phyloP scores from a whole-genome alignment of 2,797 vertebrate species.

The Setipinna tenuifilis region DNA sequence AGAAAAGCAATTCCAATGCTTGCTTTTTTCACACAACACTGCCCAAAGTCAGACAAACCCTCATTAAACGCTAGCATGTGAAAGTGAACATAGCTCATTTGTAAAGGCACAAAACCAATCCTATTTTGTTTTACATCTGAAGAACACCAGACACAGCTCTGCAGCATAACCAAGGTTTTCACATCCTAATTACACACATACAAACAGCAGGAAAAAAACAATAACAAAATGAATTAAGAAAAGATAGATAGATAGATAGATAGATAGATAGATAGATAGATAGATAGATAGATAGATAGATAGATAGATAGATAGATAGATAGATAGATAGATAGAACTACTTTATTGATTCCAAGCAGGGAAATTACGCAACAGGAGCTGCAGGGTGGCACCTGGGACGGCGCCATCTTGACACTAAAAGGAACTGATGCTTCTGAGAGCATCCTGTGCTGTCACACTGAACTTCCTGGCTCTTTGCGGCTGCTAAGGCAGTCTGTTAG shows the following conservation, averaged over 20 bases:
- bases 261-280: too few relatives aligned
- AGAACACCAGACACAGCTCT: neutral
- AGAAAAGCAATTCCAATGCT: neutral
- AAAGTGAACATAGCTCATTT: neutral
- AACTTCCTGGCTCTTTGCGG: neutral
- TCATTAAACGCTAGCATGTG: slow-evolving; percentile 4
- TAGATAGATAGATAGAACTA: too few relatives aligned
- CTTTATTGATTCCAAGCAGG: too few relatives aligned
- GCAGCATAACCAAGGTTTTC: neutral
- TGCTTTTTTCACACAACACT: neutral
- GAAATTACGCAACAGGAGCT: too few relatives aligned
- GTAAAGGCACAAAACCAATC: neutral
- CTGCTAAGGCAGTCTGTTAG: neutral
- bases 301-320: too few relatives aligned
- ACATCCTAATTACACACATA: neutral
- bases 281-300: too few relatives aligned
- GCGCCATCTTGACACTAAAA: too few relatives aligned
- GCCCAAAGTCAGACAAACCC: slow-evolving; percentile 7
- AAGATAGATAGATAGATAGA: too few relatives aligned
- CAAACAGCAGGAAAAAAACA: neutral
- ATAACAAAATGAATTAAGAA: neutral
- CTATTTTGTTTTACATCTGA: slow-evolving; percentile 7
- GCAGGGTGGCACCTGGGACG: too few relatives aligned
- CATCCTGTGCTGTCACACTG: neutral
- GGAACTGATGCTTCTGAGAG: neutral